Evolutionary conservation across 2,888 invertebrate species (phyloP).

Genomic region (Phorcus lineatus): DNA sequence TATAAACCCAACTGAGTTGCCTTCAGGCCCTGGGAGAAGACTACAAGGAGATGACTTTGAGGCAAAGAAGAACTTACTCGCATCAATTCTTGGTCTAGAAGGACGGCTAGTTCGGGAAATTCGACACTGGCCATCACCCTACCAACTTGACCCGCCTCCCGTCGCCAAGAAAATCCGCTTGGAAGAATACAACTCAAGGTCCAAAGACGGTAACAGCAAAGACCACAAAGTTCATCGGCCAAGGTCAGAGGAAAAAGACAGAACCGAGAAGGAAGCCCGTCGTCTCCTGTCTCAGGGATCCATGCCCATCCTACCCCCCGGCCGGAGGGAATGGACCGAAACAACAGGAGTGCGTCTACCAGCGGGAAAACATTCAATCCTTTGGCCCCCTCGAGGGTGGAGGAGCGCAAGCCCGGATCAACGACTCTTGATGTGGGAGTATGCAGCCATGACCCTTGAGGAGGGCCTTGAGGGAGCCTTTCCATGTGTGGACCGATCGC

Average conservation of each 20-base stretch:
- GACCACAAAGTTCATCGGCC: neutral
- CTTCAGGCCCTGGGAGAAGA: neutral
- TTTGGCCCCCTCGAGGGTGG: neutral
- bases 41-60: neutral
- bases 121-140: neutral
- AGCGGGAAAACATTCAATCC: neutral
- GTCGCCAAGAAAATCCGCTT: too few relatives aligned
- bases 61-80: neutral
- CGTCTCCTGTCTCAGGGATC: neutral
- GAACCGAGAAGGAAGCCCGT: neutral
- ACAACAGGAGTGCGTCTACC: neutral
- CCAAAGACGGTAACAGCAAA: neutral
- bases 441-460: neutral
- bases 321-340: neutral
- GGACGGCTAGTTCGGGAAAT: neutral
- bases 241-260: neutral
- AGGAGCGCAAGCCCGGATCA: neutral
- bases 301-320: neutral
- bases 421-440: neutral
- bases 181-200: too few relatives aligned
- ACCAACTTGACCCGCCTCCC: neutral
- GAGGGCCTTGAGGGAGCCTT: neutral
- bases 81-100: neutral
- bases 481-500: neutral
- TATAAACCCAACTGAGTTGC: neutral